phyloP scores from a whole-genome alignment of 2,797 vertebrate genomes.

The Antrozous pallidus region DNA sequence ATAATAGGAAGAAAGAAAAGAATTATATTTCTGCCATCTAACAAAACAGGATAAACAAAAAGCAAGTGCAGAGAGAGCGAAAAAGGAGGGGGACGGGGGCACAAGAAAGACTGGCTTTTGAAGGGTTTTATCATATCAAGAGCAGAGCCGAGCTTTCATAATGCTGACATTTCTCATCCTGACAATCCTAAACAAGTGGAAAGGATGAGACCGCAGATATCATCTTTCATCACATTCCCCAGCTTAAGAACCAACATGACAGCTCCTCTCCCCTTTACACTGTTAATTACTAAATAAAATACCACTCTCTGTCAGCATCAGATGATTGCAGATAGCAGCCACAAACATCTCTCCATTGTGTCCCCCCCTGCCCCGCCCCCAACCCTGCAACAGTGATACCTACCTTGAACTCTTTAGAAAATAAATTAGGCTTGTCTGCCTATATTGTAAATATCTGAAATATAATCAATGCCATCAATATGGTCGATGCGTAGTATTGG shows the following conservation, averaged over 20 bases:
- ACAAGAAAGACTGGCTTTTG: slow-evolving; percentile 89
- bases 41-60: slow-evolving; percentile 94
- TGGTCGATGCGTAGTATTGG: slow-evolving; percentile 79
- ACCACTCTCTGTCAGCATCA: slow-evolving; percentile 87
- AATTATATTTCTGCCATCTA: slow-evolving; percentile 91
- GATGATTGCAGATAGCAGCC: slow-evolving; percentile 87
- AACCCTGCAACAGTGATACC: slow-evolving; percentile 70
- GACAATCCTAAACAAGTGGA: slow-evolving; percentile 99
- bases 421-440: slow-evolving; percentile 84
- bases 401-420: slow-evolving; percentile 82
- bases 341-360: slow-evolving; percentile 84
- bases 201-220: slow-evolving; percentile 98
- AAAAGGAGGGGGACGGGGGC: slow-evolving; percentile 76
- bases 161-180: slow-evolving; percentile 99
- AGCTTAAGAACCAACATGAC: slow-evolving; percentile 92
- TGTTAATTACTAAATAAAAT: slow-evolving; percentile 98
- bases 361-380: slow-evolving; percentile 43
- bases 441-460: slow-evolving; percentile 85
- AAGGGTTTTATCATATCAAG: slow-evolving; percentile 99
- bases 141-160: slow-evolving; percentile 97
- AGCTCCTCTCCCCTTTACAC: slow-evolving; percentile 88
- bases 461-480: slow-evolving; percentile 86
- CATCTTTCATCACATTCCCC: slow-evolving; percentile 97
- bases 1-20: slow-evolving; percentile 88
- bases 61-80: slow-evolving; percentile 81